phyloP scores from a whole-genome alignment of 1,140 invertebrate species.

The Anadara kagoshimensis region DNA sequence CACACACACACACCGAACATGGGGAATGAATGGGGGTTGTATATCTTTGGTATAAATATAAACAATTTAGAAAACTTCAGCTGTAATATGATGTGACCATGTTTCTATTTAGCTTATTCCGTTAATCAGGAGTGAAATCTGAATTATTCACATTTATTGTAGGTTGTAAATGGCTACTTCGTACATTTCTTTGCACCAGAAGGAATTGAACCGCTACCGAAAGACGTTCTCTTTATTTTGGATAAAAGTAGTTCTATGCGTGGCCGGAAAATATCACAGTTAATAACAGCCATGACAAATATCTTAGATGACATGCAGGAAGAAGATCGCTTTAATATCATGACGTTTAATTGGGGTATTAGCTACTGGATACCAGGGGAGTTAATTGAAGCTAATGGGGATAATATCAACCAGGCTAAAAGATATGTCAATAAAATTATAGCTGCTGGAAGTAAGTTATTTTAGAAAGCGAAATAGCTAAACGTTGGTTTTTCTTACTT shows the following conservation, averaged over 20 bases:
- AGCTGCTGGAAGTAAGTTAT: constrained; percentile 54
- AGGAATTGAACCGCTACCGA: constrained; percentile 76
- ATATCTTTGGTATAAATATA: too few relatives aligned
- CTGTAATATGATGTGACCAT: too few relatives aligned
- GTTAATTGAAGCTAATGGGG: constrained; percentile 25
- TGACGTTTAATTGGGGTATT: constrained; percentile 77
- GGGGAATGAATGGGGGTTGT: too few relatives aligned
- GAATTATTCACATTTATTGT: constrained; percentile 30
- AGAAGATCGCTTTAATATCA: constrained; percentile 81
- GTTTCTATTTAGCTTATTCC: too few relatives aligned
- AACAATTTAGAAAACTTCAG: too few relatives aligned
- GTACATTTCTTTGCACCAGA: constrained; percentile 84
- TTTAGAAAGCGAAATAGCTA: too few relatives aligned
- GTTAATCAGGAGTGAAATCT: too few relatives aligned
- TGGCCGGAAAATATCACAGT: constrained; percentile 79
- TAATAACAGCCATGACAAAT: constrained; percentile 80
- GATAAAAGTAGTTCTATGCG: constrained; percentile 84
- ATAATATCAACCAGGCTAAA: constrained; percentile 34
- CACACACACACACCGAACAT: too few relatives aligned
- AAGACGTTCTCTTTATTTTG: constrained; percentile 83
- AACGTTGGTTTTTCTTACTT: too few relatives aligned
- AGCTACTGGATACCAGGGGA: constrained; percentile 43
- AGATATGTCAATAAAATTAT: constrained; percentile 37
- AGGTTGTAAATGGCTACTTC: constrained; percentile 85
- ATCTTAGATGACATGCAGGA: constrained; percentile 79